These are phyloP conservation scores for Protodeltote pygarga DNA, from an alignment of 2,888 invertebrate genomes.

Conservation along the genomic window DNA sequence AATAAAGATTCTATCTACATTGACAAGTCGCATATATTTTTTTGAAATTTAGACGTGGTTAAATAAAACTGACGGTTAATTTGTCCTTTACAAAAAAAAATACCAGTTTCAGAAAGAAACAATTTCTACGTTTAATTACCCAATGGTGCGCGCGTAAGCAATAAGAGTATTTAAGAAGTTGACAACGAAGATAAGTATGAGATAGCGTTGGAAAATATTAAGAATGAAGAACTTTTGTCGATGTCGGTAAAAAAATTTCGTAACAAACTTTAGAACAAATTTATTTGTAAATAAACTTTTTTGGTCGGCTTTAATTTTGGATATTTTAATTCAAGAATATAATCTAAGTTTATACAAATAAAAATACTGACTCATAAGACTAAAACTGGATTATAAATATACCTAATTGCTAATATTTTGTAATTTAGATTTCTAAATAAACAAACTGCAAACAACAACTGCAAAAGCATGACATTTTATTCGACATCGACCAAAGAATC, in stretches of 20 bases:
- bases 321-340: no score
- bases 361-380: no score
- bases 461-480: not conserved
- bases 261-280: no score
- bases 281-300: no score
- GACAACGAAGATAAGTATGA: constrained; percentile 25
- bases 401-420: no score
- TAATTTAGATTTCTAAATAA: not conserved
- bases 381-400: no score
- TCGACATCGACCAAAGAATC: constrained; percentile 8
- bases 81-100: no score
- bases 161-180: constrained; percentile 6
- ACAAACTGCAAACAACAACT: not conserved
- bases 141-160: constrained; percentile 3
- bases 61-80: no score
- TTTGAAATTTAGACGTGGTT: no score
- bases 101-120: constrained; percentile 1
- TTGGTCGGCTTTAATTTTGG: no score
- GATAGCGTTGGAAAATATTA: not conserved
- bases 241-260: constrained; percentile 3
- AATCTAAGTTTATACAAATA: no score
- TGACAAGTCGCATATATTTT: not conserved
- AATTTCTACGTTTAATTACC: constrained; percentile 11
- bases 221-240: not conserved
- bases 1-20: not conserved